phyloP scores from a whole-genome alignment of 2,888 invertebrate species.

The Neoitamus cyanurus region DNA sequence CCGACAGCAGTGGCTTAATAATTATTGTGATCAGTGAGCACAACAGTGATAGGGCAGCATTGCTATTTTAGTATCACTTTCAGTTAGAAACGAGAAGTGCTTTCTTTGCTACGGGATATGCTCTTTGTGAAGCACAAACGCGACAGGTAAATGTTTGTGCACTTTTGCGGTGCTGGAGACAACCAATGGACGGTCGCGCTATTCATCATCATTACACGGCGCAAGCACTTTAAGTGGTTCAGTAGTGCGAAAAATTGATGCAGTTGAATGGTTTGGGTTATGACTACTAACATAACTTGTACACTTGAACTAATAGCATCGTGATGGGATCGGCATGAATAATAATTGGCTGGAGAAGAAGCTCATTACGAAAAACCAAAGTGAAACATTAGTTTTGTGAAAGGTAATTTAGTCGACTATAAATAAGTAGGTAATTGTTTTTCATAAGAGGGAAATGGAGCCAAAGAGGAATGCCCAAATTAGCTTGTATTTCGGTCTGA shows the following conservation, averaged over 20 bases:
- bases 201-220: neutral
- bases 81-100: neutral
- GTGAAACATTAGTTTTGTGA: neutral
- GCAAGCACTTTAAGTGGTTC: neutral
- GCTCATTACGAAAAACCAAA: neutral
- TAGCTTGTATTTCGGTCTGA: too few relatives aligned
- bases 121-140: neutral
- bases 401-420: too few relatives aligned
- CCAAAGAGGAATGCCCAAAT: too few relatives aligned
- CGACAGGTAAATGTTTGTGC: slow-evolving; percentile 1
- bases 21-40: neutral
- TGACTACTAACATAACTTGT: neutral
- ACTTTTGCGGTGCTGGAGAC: neutral
- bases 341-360: neutral
- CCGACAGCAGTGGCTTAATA: neutral
- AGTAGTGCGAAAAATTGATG: neutral
- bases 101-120: neutral
- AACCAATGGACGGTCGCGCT: neutral
- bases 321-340: neutral
- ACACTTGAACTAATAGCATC: neutral
- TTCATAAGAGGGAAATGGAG: too few relatives aligned
- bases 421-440: too few relatives aligned
- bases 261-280: neutral
- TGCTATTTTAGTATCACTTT: slow-evolving; percentile 13
- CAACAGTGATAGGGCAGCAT: neutral